Evolutionary conservation across 1,140 invertebrate genomes (phyloP), one percentile per base, ranked within the genome.

Genomic region (Temnothorax longispinosus): DNA sequence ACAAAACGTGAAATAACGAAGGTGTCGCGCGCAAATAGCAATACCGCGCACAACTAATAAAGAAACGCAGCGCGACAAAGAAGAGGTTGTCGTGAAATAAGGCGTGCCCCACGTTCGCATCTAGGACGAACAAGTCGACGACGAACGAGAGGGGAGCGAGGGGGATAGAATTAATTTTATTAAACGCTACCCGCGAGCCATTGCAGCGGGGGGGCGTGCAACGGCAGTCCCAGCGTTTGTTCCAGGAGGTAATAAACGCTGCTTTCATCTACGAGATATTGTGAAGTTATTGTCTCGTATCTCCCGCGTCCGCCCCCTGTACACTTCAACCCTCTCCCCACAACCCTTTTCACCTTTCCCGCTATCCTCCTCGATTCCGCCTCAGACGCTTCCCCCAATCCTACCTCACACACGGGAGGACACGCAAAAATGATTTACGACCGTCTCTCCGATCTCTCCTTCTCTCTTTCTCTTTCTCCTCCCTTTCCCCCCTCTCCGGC

Each of bases 351-450:
- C 15, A 64, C 56, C 50, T 54, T 54, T n/a, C 18, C 71, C 8
- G 60, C 82, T 60, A 64, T 81, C 85, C 80, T 76, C 47, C 62
- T 38, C 56, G 74, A 89, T 89, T 69, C 50, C 72, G 71, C 72
- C 77, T 71, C 88, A 71, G 62, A 85, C 75, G 81, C 60, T 64
- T 41, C 60, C 52, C 32, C 41, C 89, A 71, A 82, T 58, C 62
- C 58, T 35, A 58, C 54, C 74, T 32, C 89, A 75, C 80, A 69
- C 80, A 62, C 64, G 75, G 72, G 87, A 89, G 72, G 87, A 89
- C 87, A 87, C 89, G 80, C 80, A 87, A 91, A 89, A 91, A 91
- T 91, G 89, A 91, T 91, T 91, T 91, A 91, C 90, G 89, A 81
- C 76, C 87, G 75, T 47, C 89, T 47, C 89, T 82, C 81, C 54